Conservation (phyloP, 2,797 vertebrate species). For the Pipistrellus pipistrellus region DNA sequence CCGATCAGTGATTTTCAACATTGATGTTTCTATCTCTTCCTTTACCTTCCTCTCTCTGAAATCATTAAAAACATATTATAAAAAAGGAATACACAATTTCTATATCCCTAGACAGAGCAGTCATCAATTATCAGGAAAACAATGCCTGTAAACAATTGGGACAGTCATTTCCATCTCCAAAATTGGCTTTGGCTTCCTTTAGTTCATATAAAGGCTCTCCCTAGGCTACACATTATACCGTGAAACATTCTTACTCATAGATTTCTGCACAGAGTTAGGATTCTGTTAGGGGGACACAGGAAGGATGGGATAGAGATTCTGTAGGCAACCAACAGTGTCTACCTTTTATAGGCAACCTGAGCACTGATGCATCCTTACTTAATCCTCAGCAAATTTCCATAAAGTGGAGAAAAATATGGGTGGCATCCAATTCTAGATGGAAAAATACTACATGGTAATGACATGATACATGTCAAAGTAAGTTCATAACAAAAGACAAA, state of each 20-base stretch:
- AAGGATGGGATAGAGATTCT: not conserved
- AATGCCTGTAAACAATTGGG: not conserved
- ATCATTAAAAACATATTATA: no score
- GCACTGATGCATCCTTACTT: not conserved
- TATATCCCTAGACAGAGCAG: slow-evolving; percentile 42
- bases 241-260: not conserved
- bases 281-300: not conserved
- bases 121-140: slow-evolving; percentile 42
- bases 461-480: not conserved
- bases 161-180: slow-evolving; percentile 40
- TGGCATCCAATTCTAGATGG: not conserved
- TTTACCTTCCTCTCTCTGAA: no score
- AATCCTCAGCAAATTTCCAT: not conserved
- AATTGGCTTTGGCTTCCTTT: slow-evolving; percentile 54
- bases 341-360: not conserved
- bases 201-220: not conserved
- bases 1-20: no score
- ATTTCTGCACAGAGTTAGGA: not conserved
- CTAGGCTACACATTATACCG: not conserved
- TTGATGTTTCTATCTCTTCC: no score
- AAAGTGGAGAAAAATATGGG: not conserved
- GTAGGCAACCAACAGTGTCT: not conserved
- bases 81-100: not conserved
- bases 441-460: slow-evolving; percentile 4
- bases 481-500: not conserved